Conservation (phyloP, 2,113 vertebrate genomes). For the Callithrix jacchus region DNA sequence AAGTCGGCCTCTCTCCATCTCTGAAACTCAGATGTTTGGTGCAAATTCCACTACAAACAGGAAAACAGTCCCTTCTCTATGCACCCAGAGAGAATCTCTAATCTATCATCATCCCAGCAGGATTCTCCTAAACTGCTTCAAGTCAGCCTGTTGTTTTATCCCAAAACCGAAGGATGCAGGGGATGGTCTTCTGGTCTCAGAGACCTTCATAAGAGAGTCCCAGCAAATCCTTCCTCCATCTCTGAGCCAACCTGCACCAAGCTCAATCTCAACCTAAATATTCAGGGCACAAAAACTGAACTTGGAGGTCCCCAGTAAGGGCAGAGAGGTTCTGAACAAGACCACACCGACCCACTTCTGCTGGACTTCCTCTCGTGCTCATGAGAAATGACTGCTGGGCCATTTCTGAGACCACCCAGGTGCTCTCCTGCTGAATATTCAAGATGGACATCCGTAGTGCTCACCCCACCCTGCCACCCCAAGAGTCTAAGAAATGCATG, state of each 20-base stretch:
- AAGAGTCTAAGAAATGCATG: background rate
- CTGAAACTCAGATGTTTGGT: background rate
- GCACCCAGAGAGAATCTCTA: background rate
- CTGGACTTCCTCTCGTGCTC: background rate
- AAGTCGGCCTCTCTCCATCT: background rate
- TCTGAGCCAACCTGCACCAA: background rate
- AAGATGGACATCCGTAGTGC: too few species aligned
- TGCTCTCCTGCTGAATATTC: background rate
- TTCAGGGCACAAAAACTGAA: background rate
- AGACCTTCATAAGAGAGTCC: background rate
- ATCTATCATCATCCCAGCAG: background rate
- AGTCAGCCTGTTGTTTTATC: background rate
- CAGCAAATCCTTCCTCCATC: background rate
- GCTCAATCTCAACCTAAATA: background rate
- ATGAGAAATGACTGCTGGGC: background rate
- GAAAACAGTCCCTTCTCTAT: background rate
- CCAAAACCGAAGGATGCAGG: background rate
- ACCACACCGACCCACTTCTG: background rate
- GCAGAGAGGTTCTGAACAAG: background rate
- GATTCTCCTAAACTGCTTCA: background rate
- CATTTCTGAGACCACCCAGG: background rate
- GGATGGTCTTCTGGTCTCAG: background rate
- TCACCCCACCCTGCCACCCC: background rate
- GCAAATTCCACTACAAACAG: background rate
- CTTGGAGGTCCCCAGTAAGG: background rate